Evolutionary conservation across 2,797 vertebrate genomes (phyloP), one percentile per base, ranked within the genome.

Genomic region (Falco berigora): DNA sequence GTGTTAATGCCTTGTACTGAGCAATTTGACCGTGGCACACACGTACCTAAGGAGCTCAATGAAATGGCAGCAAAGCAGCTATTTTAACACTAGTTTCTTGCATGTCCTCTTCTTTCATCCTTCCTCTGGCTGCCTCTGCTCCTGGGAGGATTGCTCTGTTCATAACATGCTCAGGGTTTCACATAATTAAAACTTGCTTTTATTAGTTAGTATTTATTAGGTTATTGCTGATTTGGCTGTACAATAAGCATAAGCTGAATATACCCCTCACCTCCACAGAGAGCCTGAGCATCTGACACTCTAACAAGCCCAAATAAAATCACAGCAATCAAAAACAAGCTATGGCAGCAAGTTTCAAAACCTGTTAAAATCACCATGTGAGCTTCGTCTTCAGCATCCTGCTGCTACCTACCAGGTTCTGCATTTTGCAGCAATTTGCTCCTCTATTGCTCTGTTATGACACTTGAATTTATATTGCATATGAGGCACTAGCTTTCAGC

Each of bases 311-410:
- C 68, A 74, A 93, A 92, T 90, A 90, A 91, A 96, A 91, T 81
- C 74, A 85, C 88, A 77, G 80, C 79, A 87, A 92, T 80, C 40
- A 82, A 92, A 94, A 91, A 20, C 86, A 79, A 91, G 75, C 72
- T 50, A 86, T 77, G 93, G 93, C 86, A 93, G 90, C 80, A 79
- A 56, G 62, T 89, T 97, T 95, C 88, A 86, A 89, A 96, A 74
- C 53, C 53, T 69, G 81, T 90, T 96, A 95, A 88, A 92, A 90
- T 92, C 93, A 88, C 84, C 79, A 18, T 38, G 34, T 23, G 46
- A 87, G 64, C 68, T 93, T 92, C 11, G 4, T 80, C 72, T 87
- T 89, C 81, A 44, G 27, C 75, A 85, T 49, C 90, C 75, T 89
- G 90, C 92, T 94, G 90, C 58, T 95, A 22, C 88, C 71, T 88